Evolutionary conservation across 2,888 invertebrate genomes (phyloP).

Genomic region (Trissolcus brochymenae): DNA sequence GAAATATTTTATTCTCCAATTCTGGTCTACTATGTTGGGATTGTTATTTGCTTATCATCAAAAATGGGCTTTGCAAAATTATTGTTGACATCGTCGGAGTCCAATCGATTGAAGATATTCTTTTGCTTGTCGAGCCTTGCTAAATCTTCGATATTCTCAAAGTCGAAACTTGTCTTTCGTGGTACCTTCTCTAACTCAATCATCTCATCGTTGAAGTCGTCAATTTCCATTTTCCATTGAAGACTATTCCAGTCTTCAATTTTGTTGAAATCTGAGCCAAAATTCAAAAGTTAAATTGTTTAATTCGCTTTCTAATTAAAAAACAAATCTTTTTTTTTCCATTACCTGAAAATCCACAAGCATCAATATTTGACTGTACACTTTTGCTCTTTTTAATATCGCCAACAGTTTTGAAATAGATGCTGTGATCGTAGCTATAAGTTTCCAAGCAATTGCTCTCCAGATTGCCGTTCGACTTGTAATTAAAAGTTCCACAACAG

Average conservation of each 20-base stretch:
- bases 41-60: not conserved
- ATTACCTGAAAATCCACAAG: not conserved
- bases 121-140: no score
- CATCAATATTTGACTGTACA: not conserved
- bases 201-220: not conserved
- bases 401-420: slow-evolving; percentile 74
- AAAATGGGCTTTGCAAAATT: not conserved
- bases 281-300: not conserved
- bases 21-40: no score
- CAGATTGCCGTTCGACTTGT: slow-evolving; percentile 69
- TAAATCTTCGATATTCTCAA: no score
- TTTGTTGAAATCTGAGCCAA: not conserved
- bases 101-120: no score
- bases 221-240: not conserved
- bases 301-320: no score
- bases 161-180: no score
- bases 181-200: not conserved
- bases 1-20: no score
- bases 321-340: not conserved
- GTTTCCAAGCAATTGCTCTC: slow-evolving; percentile 71
- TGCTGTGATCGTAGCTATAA: slow-evolving; percentile 73
- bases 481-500: slow-evolving; percentile 69
- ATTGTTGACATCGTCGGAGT: not conserved
- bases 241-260: not conserved
- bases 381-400: slow-evolving; percentile 65